Base-by-base conservation (phyloP, 2,797 vertebrate species). In the Brotula barbata region DNA sequence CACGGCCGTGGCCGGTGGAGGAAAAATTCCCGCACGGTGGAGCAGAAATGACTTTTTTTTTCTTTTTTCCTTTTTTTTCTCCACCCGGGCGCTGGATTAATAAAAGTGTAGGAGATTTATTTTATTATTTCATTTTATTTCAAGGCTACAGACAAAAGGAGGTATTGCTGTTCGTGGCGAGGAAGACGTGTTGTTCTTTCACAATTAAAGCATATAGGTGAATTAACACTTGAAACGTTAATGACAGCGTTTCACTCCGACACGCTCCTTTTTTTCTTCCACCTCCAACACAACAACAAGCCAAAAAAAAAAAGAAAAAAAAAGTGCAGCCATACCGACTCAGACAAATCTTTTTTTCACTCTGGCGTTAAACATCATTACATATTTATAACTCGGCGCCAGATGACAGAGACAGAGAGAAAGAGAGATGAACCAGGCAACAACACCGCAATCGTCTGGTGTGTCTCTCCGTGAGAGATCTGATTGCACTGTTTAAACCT, bases 301-400 rank as follows among this genome's bases (percentile, higher is more conserved):
- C n/a, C n/a, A n/a, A n/a, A n/a, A n/a, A n/a, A n/a, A n/a, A n/a
- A n/a, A 85, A 85, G 66, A 67, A 64, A 51, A 50, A 75, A 76
- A 68, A 46, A 78, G 68, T 57, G 59, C 82, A 81, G 81, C 76
- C 75, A 72, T 78, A 87, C 78, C 67, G 85, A 82, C 82, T 82
- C 77, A 78, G 79, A 89, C 82, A 85, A 88, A 85, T 87, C 71
- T 83, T 83, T 82, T 78, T 82, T 86, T 88, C 80, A 81, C 77
- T 77, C 78, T 71, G 54, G 85, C 73, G 71, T 90, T 90, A 89
- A 91, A 90, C 83, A 89, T 90, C 87, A 91, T 92, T 92, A 90
- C 83, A 88, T 89, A 92, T 92, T 92, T 92, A 92, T 91, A 89
- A 89, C 80, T 80, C 77, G 69, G 85, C 75, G 87, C 85, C 87